Evolutionary conservation across 2,888 invertebrate genomes (phyloP).

Genomic region (Tanaodytes sp.): DNA sequence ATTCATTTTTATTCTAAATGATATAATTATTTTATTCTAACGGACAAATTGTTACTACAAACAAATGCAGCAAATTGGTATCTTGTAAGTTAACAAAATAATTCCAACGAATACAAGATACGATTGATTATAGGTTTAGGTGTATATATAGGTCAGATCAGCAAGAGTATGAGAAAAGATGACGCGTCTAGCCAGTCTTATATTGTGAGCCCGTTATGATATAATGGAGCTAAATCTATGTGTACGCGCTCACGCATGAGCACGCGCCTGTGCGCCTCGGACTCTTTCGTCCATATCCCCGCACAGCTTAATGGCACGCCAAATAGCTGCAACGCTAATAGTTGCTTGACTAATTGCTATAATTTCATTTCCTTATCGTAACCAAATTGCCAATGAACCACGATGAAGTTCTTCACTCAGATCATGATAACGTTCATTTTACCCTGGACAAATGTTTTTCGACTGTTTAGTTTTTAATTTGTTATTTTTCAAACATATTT

Average conservation of each 20-base stretch:
- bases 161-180: constrained; percentile 48
- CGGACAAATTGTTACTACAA: too few relatives aligned
- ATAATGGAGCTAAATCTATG: constrained; percentile 54
- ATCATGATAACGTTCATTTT: constrained; percentile 37
- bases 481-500: too few relatives aligned
- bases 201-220: constrained; percentile 53
- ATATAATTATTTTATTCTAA: too few relatives aligned
- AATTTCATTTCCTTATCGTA: constrained; percentile 54
- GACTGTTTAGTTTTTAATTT: too few relatives aligned
- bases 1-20: too few relatives aligned
- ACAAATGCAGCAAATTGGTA: too few relatives aligned
- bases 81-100: too few relatives aligned
- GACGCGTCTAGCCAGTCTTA: constrained; percentile 50
- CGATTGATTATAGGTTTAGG: constrained; percentile 47
- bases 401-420: constrained; percentile 45
- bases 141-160: constrained; percentile 49
- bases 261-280: constrained; percentile 51
- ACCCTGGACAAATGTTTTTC: constrained; percentile 39
- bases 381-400: constrained; percentile 54
- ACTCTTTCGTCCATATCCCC: constrained; percentile 54
- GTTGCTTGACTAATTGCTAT: constrained; percentile 53
- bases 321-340: constrained; percentile 53
- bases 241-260: constrained; percentile 53
- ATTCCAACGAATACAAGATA: too few relatives aligned
- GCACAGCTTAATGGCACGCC: constrained; percentile 53